Conservation (phyloP, 2,797 vertebrate genomes). For the Valencia hispanica region DNA sequence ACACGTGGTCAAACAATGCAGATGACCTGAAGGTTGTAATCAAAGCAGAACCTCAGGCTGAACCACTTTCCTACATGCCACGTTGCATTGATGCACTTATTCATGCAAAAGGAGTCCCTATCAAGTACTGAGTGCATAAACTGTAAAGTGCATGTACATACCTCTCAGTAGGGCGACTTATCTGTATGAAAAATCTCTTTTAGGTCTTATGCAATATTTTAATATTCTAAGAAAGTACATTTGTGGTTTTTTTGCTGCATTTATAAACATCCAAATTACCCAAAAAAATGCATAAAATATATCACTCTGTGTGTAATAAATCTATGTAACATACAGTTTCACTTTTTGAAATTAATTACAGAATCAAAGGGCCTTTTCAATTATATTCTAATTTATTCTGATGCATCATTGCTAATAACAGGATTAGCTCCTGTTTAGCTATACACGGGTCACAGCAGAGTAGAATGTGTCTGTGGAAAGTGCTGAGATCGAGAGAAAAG, state of each 20-base stretch:
- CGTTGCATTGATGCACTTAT: background rate
- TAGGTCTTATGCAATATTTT: background rate
- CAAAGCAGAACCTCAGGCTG: too few relatives aligned
- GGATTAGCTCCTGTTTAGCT: background rate
- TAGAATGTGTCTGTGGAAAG: background rate
- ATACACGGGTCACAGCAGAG: background rate
- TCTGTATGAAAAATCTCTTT: background rate
- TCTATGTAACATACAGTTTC: background rate
- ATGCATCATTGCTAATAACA: background rate
- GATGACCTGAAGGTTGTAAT: too few relatives aligned
- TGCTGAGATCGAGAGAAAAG: background rate
- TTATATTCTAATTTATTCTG: background rate
- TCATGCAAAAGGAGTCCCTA: background rate
- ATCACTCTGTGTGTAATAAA: background rate
- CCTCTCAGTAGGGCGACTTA: background rate
- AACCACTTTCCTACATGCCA: background rate
- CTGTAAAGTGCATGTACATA: background rate
- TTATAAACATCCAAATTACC: background rate
- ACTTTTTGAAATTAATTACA: background rate
- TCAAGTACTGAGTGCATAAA: background rate
- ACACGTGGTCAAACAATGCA: too few relatives aligned
- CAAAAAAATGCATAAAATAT: too few relatives aligned
- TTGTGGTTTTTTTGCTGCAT: background rate
- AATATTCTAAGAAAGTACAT: background rate
- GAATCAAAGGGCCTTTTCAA: background rate